These are phyloP conservation scores for Coremacera marginata DNA, from an alignment of 2,888 invertebrate genomes.

Conservation along the genomic window DNA sequence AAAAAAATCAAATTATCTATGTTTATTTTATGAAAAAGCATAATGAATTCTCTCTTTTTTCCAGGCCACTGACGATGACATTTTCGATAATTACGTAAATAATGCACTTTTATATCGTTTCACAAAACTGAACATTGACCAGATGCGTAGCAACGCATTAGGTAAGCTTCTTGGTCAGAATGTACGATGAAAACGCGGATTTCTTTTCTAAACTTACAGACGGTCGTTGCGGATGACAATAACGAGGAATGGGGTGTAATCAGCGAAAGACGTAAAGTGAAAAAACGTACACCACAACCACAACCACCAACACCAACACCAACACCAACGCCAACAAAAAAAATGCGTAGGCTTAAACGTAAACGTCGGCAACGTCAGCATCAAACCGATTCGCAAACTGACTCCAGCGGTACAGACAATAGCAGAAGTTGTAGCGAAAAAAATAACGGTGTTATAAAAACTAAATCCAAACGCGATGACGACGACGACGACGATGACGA, in stretches of 20 bases:
- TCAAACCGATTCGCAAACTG: not conserved
- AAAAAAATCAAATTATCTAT: too few relatives aligned
- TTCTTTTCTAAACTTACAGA: slow-evolving; percentile 68
- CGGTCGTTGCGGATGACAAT: slow-evolving; percentile 42
- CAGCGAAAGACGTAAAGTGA: slow-evolving; percentile 55
- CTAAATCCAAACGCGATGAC: not conserved
- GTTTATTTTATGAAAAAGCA: too few relatives aligned
- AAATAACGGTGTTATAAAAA: slow-evolving; percentile 28
- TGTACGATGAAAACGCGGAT: slow-evolving; percentile 69
- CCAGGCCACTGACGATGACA: slow-evolving; percentile 51
- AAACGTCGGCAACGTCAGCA: not conserved
- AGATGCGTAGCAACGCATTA: slow-evolving; percentile 71
- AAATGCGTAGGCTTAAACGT: slow-evolving; percentile 12
- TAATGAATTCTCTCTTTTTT: slow-evolving; percentile 45
- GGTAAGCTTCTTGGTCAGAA: slow-evolving; percentile 70
- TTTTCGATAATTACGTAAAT: slow-evolving; percentile 60
- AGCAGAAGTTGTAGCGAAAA: slow-evolving; percentile 43
- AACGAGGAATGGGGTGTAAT: slow-evolving; percentile 61
- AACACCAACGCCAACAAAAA: not conserved
- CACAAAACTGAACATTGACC: slow-evolving; percentile 70
- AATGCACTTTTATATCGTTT: slow-evolving; percentile 67
- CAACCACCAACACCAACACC: too few relatives aligned
- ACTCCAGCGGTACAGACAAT: slow-evolving; percentile 42
- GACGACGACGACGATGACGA: slow-evolving; percentile 7
- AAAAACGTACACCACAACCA: slow-evolving; percentile 47